Evolutionary conservation across 2,113 vertebrate genomes (phyloP).

Genomic region (Stigmatopora argus): DNA sequence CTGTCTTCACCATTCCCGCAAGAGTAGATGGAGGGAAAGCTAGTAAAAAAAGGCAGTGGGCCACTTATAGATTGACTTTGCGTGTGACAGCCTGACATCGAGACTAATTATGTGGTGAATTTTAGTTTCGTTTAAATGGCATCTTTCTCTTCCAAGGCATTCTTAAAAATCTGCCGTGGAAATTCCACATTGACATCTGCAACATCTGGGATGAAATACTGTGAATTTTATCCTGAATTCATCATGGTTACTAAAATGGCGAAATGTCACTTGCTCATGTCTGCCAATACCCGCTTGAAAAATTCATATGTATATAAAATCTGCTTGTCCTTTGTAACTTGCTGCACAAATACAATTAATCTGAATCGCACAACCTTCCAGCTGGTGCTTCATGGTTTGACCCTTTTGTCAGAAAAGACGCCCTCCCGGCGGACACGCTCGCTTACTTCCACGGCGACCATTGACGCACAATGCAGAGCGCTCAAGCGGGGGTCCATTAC

Average conservation of each 20-base stretch:
- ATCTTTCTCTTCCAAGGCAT: too few relatives aligned
- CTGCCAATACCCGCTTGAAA: too few relatives aligned
- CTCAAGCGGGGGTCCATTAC: not conserved
- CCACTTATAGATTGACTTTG: constrained; percentile 19
- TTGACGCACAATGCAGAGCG: constrained; percentile 2
- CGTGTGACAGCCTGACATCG: constrained; percentile 14
- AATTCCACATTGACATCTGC: too few relatives aligned
- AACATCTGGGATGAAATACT: too few relatives aligned
- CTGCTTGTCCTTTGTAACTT: too few relatives aligned
- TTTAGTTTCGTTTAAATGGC: too few relatives aligned
- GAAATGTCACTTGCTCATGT: too few relatives aligned
- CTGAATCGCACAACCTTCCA: not conserved
- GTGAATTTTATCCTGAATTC: too few relatives aligned
- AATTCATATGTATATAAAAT: too few relatives aligned
- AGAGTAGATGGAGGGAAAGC: constrained; percentile 24
- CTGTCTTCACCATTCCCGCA: constrained; percentile 28
- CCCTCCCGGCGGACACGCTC: not conserved
- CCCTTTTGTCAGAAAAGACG: too few relatives aligned
- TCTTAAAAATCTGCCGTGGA: too few relatives aligned
- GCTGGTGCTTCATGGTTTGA: not conserved
- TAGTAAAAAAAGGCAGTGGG: constrained; percentile 12
- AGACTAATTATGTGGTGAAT: not conserved
- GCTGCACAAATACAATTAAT: not conserved
- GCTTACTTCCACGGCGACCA: not conserved
- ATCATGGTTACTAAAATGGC: too few relatives aligned